phyloP scores from a whole-genome alignment of 2,797 vertebrate genomes.

The Lindbergichthys nudifrons region DNA sequence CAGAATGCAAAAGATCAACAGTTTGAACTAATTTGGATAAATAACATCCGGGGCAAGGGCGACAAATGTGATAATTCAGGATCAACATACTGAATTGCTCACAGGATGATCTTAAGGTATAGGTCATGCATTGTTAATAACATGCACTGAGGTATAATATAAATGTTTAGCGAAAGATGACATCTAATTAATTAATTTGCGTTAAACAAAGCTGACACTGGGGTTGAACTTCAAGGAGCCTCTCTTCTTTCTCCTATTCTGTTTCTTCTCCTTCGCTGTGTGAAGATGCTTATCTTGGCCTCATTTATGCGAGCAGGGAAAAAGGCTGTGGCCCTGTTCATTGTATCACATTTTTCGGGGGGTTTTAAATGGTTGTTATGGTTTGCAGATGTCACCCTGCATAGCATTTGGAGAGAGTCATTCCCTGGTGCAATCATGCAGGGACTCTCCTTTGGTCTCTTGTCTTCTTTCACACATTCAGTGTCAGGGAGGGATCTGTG shows the following conservation, averaged over 20 bases:
- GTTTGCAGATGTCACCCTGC: conserved; percentile 86
- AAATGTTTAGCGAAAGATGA: conserved; percentile 67
- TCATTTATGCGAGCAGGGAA: conserved; percentile 70
- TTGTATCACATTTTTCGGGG: conserved; percentile 70
- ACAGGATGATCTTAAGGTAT: conserved; percentile 16
- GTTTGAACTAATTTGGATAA: conserved; percentile 65
- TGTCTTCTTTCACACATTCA: conserved; percentile 55
- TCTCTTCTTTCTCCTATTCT: conserved; percentile 28
- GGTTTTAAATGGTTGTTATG: conserved; percentile 78
- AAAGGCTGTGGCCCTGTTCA: conserved; percentile 67
- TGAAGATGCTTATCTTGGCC: conserved; percentile 71
- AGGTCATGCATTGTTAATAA: conserved; percentile 46
- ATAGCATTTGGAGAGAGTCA: conserved; percentile 78
- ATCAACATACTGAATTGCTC: conserved; percentile 50
- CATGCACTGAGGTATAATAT: conserved; percentile 46
- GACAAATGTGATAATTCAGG: conserved; percentile 29
- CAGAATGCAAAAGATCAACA: conserved; percentile 23
- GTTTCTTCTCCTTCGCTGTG: conserved; percentile 12
- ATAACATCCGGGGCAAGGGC: conserved; percentile 57
- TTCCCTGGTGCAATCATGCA: conserved; percentile 74
- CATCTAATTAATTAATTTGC: conserved; percentile 51
- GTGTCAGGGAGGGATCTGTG: conserved; percentile 66
- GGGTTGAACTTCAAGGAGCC: conserved; percentile 40
- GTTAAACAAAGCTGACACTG: conserved; percentile 47
- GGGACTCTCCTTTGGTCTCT: conserved; percentile 74